A percentile compares a stretch with the other conserved stretches of the same genome.
These are phyloP conservation scores for Danionella dracula DNA, from an alignment of 2,797 vertebrate genomes.

Conservation along the genomic window DNA sequence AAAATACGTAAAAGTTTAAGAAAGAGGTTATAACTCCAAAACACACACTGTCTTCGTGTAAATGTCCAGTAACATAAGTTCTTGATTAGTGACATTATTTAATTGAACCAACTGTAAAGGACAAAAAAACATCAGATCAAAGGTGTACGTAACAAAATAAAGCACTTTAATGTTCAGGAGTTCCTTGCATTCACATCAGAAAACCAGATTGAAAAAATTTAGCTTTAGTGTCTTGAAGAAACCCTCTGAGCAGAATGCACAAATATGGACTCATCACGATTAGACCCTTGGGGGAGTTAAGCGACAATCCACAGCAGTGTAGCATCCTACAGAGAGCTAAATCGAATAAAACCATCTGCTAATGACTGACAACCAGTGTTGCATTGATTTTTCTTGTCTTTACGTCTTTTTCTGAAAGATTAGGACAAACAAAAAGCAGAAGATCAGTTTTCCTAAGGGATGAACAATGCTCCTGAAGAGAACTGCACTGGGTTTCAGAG, in stretches of 20 bases:
- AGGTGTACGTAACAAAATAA: conserved; percentile 63
- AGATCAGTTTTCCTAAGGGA: neutral
- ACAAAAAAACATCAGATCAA: conserved; percentile 2
- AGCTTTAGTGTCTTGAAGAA: neutral
- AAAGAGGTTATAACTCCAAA: too few species aligned
- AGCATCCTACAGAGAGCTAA: conserved; percentile 16
- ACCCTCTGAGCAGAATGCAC: neutral
- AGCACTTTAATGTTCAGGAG: conserved; percentile 68
- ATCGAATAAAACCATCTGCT: neutral
- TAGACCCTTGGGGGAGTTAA: neutral
- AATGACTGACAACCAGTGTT: neutral
- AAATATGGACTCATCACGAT: neutral
- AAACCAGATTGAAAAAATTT: conserved; percentile 47
- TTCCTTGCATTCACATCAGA: conserved; percentile 62
- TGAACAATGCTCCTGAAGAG: neutral
- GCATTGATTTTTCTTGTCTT: neutral
- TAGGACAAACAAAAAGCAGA: neutral
- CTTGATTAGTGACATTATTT: too few species aligned
- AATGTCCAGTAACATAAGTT: too few species aligned
- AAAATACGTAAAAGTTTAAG: too few species aligned
- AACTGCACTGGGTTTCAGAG: neutral
- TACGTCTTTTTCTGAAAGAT: neutral
- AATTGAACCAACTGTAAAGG: too few species aligned
- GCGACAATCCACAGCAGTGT: conserved; percentile 6
- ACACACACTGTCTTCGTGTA: too few species aligned